phyloP scores from a whole-genome alignment of 2,888 invertebrate genomes.

The Orthosia cruda region DNA sequence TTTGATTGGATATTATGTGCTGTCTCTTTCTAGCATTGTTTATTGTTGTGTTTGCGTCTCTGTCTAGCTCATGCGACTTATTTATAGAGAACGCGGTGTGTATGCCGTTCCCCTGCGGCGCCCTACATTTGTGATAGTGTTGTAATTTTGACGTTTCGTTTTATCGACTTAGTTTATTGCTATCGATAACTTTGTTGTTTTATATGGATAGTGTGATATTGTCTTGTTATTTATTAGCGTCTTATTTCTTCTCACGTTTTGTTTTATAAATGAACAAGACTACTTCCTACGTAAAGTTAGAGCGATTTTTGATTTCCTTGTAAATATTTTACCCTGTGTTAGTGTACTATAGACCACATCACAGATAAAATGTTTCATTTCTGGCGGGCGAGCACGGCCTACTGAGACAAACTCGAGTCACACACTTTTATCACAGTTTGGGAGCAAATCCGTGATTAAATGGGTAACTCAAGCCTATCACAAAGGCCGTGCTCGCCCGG shows the following conservation, averaged over 20 bases:
- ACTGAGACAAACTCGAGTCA: no score
- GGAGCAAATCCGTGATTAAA: no score
- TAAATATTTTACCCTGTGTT: neutral
- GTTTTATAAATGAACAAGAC: neutral
- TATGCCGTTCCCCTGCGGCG: slow-evolving; percentile 85
- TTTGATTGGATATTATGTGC: slow-evolving; percentile 69
- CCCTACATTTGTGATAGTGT: slow-evolving; percentile 84
- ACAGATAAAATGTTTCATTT: neutral
- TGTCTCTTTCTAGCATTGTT: slow-evolving; percentile 77
- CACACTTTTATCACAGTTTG: no score
- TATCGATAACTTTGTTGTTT: slow-evolving; percentile 45
- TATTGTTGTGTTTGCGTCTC: slow-evolving; percentile 73
- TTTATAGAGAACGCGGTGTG: slow-evolving; percentile 83
- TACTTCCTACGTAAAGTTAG: neutral
- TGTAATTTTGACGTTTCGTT: slow-evolving; percentile 67
- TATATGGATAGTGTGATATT: neutral
- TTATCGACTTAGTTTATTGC: slow-evolving; percentile 60
- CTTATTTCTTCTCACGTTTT: neutral
- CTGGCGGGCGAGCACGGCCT: no score
- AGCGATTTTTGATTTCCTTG: neutral
- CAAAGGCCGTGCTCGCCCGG: no score
- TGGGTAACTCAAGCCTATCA: no score
- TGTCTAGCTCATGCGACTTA: slow-evolving; percentile 78
- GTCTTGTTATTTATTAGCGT: neutral
- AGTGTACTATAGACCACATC: neutral